Evolutionary conservation across 2,797 vertebrate species (phyloP), one percentile per base, ranked within the genome.

Genomic region (Aphelocoma californica): DNA sequence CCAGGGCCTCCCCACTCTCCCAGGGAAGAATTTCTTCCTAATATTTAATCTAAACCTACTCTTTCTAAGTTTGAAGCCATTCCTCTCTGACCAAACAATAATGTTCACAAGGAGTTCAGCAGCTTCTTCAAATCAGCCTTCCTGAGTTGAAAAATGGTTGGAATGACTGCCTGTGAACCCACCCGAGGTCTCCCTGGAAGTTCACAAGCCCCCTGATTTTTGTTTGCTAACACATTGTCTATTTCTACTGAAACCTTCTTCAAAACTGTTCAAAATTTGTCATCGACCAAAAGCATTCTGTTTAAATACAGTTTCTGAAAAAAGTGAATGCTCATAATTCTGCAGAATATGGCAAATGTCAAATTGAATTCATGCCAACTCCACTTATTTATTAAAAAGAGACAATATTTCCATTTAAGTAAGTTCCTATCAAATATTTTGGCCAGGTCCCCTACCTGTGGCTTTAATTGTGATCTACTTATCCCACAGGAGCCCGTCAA

Each of bases 261-360:
- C 40, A 81, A 88, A 93, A 96, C 53, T 67, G 64, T 53, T 83
- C 60, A 62, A 62, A 90, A 93, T 77, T 69, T 87, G 32, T 82
- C 62, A 56, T 36, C 3, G 0, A 48, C 45, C 21, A 58, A 81
- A 86, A 72, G 6, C 71, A 54, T 72, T 81, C 51, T 79, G 42
- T 53, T 93, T 86, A 86, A 86, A 62, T 84, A 72, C 14, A 12
- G 54, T 48, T 96, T 86, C 74, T 71, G 83, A 77, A 83, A 90
- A 78, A 83, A 92, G n/a, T 9, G 51, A 92, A 64, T 86, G 38
- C 61, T 90, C 8, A 12, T 62, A 91, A 81, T 84, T 80, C 73
- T 88, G 58, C 56, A 77, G 51, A 81, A 87, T 85, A 79, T 89
- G 92, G 90, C 83, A 94, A 95, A 88, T 81, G 78, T 82, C 79